These are phyloP conservation scores for Eulemur rubriventer DNA, from an alignment of 2,797 vertebrate species.

Conservation along the genomic window DNA sequence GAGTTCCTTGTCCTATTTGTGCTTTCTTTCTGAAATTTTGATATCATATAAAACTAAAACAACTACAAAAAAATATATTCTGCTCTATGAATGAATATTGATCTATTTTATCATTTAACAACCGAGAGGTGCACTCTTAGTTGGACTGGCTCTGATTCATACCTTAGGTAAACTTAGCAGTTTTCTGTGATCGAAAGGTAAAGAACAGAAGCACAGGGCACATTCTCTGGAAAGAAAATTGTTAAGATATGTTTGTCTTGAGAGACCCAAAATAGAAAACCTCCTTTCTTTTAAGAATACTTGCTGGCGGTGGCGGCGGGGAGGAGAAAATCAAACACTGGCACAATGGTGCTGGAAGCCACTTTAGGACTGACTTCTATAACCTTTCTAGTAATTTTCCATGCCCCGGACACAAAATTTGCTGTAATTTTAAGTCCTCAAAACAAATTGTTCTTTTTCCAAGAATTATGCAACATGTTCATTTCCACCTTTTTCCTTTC, in stretches of 20 bases:
- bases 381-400: constrained; percentile 54
- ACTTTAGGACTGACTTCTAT: not conserved
- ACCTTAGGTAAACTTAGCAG: no score
- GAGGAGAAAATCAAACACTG: not conserved
- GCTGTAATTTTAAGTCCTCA: constrained; percentile 28
- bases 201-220: not conserved
- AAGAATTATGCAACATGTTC: constrained; percentile 25
- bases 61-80: not conserved
- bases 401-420: not conserved
- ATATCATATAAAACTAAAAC: not conserved
- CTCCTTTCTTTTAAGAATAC: not conserved
- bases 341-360: not conserved
- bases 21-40: not conserved
- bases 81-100: not conserved
- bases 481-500: constrained; percentile 65
- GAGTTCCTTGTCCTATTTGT: not conserved
- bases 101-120: not conserved
- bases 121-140: not conserved
- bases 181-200: not conserved
- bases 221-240: not conserved
- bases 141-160: not conserved
- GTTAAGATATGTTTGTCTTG: not conserved
- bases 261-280: not conserved
- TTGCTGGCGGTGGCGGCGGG: not conserved
- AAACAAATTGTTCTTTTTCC: constrained; percentile 62